These are phyloP conservation scores for Hydropotes inermis DNA, from an alignment of 2,113 vertebrate genomes.

Conservation along the genomic window DNA sequence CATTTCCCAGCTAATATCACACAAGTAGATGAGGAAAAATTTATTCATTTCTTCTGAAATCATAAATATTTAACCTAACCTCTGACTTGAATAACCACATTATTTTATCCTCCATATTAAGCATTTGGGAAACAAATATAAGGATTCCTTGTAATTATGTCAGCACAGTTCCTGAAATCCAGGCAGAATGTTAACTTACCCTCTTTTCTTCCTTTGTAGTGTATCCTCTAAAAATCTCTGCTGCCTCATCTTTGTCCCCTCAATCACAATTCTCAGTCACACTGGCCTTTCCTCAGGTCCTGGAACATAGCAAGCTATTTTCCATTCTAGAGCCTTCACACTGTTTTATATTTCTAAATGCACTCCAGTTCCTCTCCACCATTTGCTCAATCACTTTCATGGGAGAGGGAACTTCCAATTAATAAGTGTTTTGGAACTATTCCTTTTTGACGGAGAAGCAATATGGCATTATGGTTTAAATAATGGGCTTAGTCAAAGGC, in stretches of 20 bases:
- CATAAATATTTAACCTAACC: background rate
- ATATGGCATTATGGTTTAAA: background rate
- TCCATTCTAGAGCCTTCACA: background rate
- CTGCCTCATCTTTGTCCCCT: background rate
- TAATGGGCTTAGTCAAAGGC: background rate
- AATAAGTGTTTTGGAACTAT: background rate
- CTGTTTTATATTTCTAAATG: background rate
- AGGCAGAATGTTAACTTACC: fast-evolving
- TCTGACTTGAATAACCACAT: background rate
- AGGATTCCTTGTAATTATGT: background rate
- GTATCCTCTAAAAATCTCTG: background rate
- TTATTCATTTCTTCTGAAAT: background rate
- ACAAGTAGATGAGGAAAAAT: background rate
- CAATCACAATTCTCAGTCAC: background rate
- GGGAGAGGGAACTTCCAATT: background rate
- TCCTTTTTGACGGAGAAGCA: background rate
- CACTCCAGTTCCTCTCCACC: background rate
- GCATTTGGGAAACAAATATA: background rate
- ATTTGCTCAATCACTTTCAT: background rate
- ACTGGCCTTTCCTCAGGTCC: background rate
- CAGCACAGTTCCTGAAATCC: background rate
- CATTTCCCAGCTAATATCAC: background rate
- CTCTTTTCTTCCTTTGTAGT: background rate
- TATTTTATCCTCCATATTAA: background rate
- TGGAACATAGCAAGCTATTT: background rate